Evolutionary conservation across 2,113 vertebrate genomes (phyloP).

Genomic region (Hylia prasina): DNA sequence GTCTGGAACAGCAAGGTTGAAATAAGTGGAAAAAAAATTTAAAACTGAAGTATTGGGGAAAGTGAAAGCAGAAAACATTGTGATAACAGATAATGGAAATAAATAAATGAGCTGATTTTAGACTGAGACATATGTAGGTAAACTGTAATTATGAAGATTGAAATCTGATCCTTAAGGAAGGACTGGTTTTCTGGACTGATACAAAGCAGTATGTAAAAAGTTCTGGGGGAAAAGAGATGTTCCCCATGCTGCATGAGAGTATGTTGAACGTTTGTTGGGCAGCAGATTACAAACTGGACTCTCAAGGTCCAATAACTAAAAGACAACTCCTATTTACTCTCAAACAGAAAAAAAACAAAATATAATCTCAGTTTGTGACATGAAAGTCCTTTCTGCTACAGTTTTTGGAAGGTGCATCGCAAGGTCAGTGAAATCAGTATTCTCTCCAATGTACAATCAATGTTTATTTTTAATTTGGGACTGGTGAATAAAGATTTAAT

Average conservation of each 20-base stretch:
- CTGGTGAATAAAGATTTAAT: constrained; percentile 76
- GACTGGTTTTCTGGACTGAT: background rate
- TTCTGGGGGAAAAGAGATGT: background rate
- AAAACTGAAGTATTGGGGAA: background rate
- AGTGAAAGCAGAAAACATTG: background rate
- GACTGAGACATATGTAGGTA: background rate
- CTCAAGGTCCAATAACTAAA: background rate
- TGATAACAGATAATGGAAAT: background rate
- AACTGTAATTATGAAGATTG: background rate
- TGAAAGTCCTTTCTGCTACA: background rate
- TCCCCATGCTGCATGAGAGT: accelerated
- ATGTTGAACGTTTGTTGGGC: background rate
- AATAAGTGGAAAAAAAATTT: background rate
- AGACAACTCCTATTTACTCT: background rate
- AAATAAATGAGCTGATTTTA: background rate
- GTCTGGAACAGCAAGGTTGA: background rate
- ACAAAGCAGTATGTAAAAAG: background rate
- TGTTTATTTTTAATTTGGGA: constrained; percentile 74
- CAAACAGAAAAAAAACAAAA: background rate
- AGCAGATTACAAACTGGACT: background rate
- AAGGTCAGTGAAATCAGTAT: constrained; percentile 70
- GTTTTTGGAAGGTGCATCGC: constrained; percentile 26
- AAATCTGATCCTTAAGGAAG: background rate
- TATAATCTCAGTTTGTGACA: background rate
- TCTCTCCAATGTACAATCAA: constrained; percentile 56